A percentile compares a stretch with the other conserved stretches of the same genome.
These are phyloP conservation scores for Hanleya hanleyi DNA, from an alignment of 2,888 invertebrate species.

Conservation along the genomic window DNA sequence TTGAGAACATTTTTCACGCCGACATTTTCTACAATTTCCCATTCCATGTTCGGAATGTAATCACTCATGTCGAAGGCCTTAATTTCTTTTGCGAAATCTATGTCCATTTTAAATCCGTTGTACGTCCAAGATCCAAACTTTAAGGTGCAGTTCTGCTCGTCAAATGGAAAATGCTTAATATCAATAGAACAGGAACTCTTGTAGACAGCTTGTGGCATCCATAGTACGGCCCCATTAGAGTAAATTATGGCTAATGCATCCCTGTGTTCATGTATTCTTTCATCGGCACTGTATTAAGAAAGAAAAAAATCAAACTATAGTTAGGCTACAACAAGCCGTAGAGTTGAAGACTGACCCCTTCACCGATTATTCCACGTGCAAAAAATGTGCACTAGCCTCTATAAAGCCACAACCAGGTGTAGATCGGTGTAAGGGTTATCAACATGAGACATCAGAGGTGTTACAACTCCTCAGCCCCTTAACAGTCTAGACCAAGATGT, in stretches of 20 bases:
- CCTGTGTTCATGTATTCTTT: slow-evolving; percentile 69
- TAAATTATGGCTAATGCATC: slow-evolving; percentile 69
- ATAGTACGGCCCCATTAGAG: slow-evolving; percentile 57
- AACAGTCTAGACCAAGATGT: too few relatives aligned
- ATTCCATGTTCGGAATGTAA: slow-evolving; percentile 71
- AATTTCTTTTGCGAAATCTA: slow-evolving; percentile 45
- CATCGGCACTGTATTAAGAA: slow-evolving; percentile 73
- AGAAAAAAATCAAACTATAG: too few relatives aligned
- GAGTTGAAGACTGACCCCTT: too few relatives aligned
- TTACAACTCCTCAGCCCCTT: too few relatives aligned
- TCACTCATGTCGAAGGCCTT: slow-evolving; percentile 49
- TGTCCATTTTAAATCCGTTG: slow-evolving; percentile 66
- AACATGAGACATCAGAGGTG: too few relatives aligned
- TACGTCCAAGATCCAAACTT: slow-evolving; percentile 74
- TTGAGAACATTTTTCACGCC: slow-evolving; percentile 57
- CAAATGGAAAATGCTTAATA: slow-evolving; percentile 72
- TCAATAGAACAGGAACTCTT: slow-evolving; percentile 72
- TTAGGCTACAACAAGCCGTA: too few relatives aligned
- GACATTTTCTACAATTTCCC: slow-evolving; percentile 65
- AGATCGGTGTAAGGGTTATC: too few relatives aligned
- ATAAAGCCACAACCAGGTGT: too few relatives aligned
- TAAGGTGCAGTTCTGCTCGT: slow-evolving; percentile 69
- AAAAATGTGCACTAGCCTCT: too few relatives aligned
- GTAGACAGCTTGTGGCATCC: slow-evolving; percentile 63
- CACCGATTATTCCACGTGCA: too few relatives aligned